phyloP scores from a whole-genome alignment of 2,113 vertebrate species.

The Taurulus bubalis region DNA sequence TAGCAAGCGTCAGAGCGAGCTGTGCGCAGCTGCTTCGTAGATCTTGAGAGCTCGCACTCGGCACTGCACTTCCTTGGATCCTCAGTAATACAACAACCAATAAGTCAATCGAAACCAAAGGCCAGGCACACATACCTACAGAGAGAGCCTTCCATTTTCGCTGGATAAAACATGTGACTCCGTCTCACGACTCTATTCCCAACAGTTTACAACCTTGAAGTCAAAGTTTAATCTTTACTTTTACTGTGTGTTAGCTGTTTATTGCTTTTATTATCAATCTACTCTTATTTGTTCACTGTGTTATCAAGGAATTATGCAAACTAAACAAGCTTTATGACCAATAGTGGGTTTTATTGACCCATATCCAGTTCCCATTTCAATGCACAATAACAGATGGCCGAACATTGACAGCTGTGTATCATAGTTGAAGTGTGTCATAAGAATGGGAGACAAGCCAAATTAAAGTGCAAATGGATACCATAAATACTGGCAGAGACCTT shows the following conservation, averaged over 20 bases:
- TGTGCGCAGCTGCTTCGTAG: no score
- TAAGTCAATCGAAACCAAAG: background rate
- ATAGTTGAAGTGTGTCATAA: background rate
- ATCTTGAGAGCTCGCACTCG: no score
- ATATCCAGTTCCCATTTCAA: conserved; percentile 6
- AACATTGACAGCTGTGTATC: conserved; percentile 63
- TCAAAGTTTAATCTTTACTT: conserved; percentile 32
- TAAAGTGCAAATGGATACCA: background rate
- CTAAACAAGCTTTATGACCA: conserved; percentile 34
- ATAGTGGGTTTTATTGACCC: conserved; percentile 43
- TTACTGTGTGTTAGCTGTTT: conserved; percentile 4
- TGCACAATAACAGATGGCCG: conserved; percentile 39
- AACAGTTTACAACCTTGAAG: background rate
- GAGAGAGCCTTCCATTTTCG: background rate
- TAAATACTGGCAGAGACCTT: background rate
- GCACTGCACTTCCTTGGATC: no score
- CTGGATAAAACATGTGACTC: background rate
- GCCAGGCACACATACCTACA: background rate
- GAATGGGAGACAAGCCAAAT: background rate
- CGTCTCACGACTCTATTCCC: background rate
- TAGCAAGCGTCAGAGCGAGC: no score
- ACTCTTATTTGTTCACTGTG: background rate
- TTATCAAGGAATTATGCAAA: conserved; percentile 48
- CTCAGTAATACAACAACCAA: background rate
- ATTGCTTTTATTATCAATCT: conserved; percentile 8